Evolutionary conservation across 1,140 invertebrate genomes (phyloP).

Genomic region (Colletes gigas): DNA sequence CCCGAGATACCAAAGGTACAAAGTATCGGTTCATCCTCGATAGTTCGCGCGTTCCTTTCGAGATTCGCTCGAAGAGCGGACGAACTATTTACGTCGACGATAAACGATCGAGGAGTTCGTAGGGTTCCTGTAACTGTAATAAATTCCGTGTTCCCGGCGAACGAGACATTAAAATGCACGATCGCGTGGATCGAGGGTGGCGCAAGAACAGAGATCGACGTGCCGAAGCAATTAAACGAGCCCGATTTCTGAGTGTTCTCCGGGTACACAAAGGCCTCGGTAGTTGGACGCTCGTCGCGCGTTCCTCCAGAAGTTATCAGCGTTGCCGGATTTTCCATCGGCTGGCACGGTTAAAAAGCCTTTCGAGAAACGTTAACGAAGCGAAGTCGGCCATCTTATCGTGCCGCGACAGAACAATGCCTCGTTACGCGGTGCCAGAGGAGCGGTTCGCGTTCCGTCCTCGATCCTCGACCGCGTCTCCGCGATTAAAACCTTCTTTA

Average conservation of each 20-base stretch:
- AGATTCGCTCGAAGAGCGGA: too few species aligned
- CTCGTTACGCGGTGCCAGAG: slow-evolving; percentile 27
- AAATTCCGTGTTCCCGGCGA: background rate
- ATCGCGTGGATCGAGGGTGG: background rate
- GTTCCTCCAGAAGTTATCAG: background rate
- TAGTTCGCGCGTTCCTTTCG: too few species aligned
- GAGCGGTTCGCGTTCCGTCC: background rate
- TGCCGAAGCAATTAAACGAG: background rate
- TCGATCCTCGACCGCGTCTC: slow-evolving; percentile 23
- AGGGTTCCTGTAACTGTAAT: background rate
- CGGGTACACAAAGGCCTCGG: background rate
- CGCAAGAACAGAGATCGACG: background rate
- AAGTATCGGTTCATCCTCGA: too few species aligned
- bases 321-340: background rate
- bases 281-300: background rate
- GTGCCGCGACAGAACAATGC: slow-evolving; percentile 47
- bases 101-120: background rate
- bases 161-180: background rate
- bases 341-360: slow-evolving; percentile 15
- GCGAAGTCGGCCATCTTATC: slow-evolving; percentile 42
- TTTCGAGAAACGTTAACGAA: slow-evolving; percentile 50
- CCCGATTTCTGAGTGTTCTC: slow-evolving; percentile 1
- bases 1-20: too few species aligned
- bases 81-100: background rate
- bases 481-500: slow-evolving; percentile 42